Conservation (phyloP, 2,113 vertebrate species). For the Neotoma lepida region DNA sequence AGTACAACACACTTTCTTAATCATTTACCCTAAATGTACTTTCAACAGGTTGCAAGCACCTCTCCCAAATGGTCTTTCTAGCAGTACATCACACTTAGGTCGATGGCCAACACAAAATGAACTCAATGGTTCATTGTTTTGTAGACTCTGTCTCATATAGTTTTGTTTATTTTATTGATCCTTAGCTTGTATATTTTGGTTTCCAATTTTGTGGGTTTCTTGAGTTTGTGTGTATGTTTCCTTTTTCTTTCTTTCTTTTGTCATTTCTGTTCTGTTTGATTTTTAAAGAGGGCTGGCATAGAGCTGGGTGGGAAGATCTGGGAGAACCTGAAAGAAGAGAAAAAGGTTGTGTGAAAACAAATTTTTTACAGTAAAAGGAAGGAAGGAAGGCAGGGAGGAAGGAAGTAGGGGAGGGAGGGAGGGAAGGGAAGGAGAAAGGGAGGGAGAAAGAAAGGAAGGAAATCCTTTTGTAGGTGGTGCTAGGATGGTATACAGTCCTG, state of each 20-base stretch:
- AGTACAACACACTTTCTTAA: no score
- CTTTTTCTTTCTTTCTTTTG: background rate
- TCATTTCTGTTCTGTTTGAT: background rate
- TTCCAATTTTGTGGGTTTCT: background rate
- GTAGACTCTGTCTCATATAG: background rate
- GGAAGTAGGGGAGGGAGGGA: background rate
- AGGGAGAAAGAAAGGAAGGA: background rate
- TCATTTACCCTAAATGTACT: background rate
- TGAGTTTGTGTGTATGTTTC: background rate
- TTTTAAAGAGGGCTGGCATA: background rate
- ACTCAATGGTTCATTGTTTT: background rate
- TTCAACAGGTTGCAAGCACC: background rate
- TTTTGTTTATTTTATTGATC: background rate
- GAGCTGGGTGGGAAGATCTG: background rate
- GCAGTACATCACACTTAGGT: background rate
- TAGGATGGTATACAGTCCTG: background rate
- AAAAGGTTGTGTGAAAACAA: background rate
- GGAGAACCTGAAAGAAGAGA: background rate
- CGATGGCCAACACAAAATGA: background rate
- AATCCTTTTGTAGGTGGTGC: background rate
- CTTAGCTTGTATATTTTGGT: background rate
- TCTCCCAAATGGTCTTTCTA: background rate
- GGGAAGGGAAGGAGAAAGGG: background rate
- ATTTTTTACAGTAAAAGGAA: background rate
- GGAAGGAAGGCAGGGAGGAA: background rate